phyloP scores from a whole-genome alignment of 2,888 invertebrate species.

The Epistrophe grossulariae region DNA sequence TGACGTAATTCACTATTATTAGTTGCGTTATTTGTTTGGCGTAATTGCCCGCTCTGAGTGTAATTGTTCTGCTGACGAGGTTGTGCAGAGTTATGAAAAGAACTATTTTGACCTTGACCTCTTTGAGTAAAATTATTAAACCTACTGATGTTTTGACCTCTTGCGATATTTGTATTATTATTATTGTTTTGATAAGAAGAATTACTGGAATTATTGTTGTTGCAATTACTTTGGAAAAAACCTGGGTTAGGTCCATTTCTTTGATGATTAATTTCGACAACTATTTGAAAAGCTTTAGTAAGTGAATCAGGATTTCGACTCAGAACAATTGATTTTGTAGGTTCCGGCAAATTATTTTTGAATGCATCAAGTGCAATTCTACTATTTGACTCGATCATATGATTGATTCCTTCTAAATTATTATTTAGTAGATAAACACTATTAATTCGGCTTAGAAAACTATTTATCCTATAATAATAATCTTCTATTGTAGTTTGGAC shows the following conservation, averaged over 20 bases:
- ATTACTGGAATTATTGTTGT: not conserved
- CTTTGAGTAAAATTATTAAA: not conserved
- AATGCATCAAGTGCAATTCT: constrained; percentile 48
- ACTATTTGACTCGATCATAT: constrained; percentile 31
- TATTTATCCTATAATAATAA: constrained; percentile 34
- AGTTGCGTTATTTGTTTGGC: not conserved
- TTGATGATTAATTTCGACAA: constrained; percentile 26
- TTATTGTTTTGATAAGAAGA: not conserved
- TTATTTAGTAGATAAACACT: constrained; percentile 11
- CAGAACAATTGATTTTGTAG: constrained; percentile 35
- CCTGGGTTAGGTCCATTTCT: not conserved
- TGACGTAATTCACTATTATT: not conserved
- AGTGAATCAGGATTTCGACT: constrained; percentile 35
- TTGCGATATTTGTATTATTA: not conserved
- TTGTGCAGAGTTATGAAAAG: not conserved
- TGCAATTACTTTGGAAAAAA: constrained; percentile 2
- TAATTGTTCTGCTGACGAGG: not conserved
- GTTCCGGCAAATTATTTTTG: constrained; percentile 27
- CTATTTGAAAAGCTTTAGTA: constrained; percentile 21
- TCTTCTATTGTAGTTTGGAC: constrained; percentile 23
- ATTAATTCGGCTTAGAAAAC: constrained; percentile 31
- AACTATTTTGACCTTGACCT: not conserved
- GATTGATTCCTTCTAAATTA: not conserved
- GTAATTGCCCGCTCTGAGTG: not conserved
- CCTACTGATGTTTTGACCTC: not conserved